Evolutionary conservation across 37 sponge, comb jelly and placozoan genomes (phyloP), one percentile per base, ranked within the genome.

Genomic region (Ephydatia muelleri): DNA sequence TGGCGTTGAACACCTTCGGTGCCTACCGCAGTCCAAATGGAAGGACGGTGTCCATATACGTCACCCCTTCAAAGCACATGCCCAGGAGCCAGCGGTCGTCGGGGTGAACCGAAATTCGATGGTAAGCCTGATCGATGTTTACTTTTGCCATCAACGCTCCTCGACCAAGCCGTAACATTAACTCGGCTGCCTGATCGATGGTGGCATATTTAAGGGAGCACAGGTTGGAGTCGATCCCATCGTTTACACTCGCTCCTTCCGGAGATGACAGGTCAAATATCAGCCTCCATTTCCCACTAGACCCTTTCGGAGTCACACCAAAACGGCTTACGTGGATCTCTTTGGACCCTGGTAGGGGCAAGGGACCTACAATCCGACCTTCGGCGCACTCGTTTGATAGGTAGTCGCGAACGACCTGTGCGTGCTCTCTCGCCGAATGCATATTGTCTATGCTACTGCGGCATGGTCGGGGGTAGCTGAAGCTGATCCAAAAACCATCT

Each of bases 401-500:
- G 9, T 73, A 39, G 13, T 77, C 47, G 3, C 29, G 23, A 13
- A 77, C 47, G n/a, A n/a, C n/a, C n/a, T n/a, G n/a, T n/a, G n/a
- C n/a, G n/a, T n/a, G n/a, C n/a, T n/a, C n/a, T n/a, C n/a, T n/a
- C n/a, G n/a, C n/a, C n/a, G n/a, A n/a, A n/a, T n/a, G n/a, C n/a
- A n/a, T n/a, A n/a, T n/a, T n/a, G n/a, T n/a, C n/a, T n/a, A n/a
- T n/a, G n/a, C n/a, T n/a, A n/a, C n/a, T n/a, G n/a, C n/a, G n/a
- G n/a, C n/a, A n/a, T n/a, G n/a, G n/a, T n/a, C n/a, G n/a, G n/a
- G n/a, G n/a, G n/a, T n/a, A n/a, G n/a, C 2, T 67, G 72, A 39
- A 82, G 2, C 82, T 64, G 4, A 82, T 14, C 23, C 73, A 48
- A 34, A 82, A 70, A 21, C 82, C 73, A n/a, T 70, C 72, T 30